Percentiles rank a stretch among this genome's conserved stretches.
Conservation (phyloP, 64 coral and sea anemone genomes). For the Montipora cactus region DNA sequence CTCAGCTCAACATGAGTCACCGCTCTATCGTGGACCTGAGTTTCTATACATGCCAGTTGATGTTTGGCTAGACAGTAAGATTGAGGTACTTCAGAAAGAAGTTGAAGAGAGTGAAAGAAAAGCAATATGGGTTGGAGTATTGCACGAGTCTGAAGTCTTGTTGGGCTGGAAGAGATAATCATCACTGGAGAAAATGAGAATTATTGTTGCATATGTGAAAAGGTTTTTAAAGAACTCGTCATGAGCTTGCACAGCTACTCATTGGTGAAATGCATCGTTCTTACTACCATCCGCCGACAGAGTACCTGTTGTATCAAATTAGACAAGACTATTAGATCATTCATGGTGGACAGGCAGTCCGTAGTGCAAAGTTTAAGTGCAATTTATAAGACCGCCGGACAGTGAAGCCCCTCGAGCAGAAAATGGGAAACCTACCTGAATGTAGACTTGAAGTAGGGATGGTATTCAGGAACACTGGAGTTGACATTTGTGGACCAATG, state of each 20-base stretch:
- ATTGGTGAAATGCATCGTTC: constrained; percentile 16
- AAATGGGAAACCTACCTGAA: too few relatives aligned
- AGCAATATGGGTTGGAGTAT: background rate
- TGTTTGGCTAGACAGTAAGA: too few relatives aligned
- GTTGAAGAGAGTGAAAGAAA: background rate
- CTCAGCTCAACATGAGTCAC: background rate
- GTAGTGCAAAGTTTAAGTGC: constrained; percentile 13
- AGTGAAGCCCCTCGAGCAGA: too few relatives aligned
- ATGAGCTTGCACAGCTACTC: constrained; percentile 5
- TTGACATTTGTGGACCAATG: constrained; percentile 49
- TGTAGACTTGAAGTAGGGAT: too few relatives aligned
- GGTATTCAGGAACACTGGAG: constrained; percentile 37
- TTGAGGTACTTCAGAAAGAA: background rate
- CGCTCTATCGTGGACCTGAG: background rate
- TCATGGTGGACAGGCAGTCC: background rate
- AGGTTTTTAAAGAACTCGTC: background rate
- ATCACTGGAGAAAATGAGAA: background rate
- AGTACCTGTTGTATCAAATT: constrained; percentile 11
- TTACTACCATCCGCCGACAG: background rate
- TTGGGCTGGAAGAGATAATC: constrained; percentile 7
- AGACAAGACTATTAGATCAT: constrained; percentile 47
- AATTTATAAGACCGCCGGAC: background rate
- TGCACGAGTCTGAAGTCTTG: background rate
- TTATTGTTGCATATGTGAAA: background rate
- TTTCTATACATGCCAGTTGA: too few relatives aligned